Base-by-base conservation (phyloP, 2,797 vertebrate genomes). In the Microctenopoma lineatum region DNA sequence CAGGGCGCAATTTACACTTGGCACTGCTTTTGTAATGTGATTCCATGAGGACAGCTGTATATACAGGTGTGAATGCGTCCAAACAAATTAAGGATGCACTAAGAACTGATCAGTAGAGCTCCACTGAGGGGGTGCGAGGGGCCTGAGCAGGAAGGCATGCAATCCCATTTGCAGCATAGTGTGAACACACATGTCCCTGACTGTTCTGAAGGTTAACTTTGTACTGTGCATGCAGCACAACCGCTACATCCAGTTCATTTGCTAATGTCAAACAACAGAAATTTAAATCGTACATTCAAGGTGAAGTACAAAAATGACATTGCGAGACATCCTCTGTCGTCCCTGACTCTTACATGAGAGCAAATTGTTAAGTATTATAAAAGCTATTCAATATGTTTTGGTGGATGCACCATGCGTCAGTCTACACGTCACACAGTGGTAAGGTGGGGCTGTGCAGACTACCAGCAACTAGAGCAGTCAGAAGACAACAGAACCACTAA, bases 21-120 rank as follows among this genome's bases (percentile, higher is more conserved):
- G n/a, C 5, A 16, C 4, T 48, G 50, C 55, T 71, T 64, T 34
- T 9, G 77, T 79, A 75, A 84, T 59, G 4, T 62, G 83, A 87
- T 70, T 67, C 45, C 18, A 65, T 54, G 73, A 38, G 54, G 77
- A 56, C 73, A 68, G 65, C 80, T 80, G 78, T 73, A 84, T 80
- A 73, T 83, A 79, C 84, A 87, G 77, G 77, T 75, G 79, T 68
- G 80, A 86, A 79, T 48, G 66, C 66, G 83, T 72, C 73, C 26
- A 46, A 67, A 66, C 59, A 64, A 59, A 68, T 18, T 3, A 6
- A 73, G 57, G 70, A 81, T 73, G 58, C 57, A 55, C 59, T 68
- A 34, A 66, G 48, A 68, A 55, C 27, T 59, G 44, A 80, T 62
- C 61, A 62, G 29, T 70, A 15, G 7, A 48, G 75, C 32, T 26